Evolutionary conservation across 1,140 invertebrate species (phyloP).

Genomic region (Oreohelix idahoensis): DNA sequence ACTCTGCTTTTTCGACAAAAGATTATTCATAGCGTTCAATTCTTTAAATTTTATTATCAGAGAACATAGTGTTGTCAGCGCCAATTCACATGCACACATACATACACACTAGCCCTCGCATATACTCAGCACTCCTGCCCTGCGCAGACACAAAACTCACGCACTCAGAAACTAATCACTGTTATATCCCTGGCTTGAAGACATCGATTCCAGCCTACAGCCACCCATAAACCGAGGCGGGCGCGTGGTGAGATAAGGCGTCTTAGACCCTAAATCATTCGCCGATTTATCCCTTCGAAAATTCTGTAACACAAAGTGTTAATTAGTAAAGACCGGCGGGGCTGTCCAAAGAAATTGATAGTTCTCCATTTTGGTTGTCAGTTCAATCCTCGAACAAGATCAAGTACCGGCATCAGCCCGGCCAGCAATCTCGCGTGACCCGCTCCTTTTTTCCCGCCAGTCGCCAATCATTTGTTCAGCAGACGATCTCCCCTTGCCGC

Average conservation of each 20-base stretch:
- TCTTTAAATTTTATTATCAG: no score
- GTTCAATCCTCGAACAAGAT: slow-evolving; percentile 11
- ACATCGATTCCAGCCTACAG: neutral
- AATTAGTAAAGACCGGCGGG: slow-evolving; percentile 11
- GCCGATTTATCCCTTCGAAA: neutral
- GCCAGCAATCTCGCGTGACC: slow-evolving; percentile 16
- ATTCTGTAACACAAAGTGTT: slow-evolving; percentile 1
- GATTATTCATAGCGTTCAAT: no score
- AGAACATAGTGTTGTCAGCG: no score
- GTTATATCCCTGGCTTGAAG: neutral
- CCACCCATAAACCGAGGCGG: neutral
- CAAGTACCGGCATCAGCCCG: neutral
- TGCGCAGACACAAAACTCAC: neutral
- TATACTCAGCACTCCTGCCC: no score
- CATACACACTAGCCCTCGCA: no score
- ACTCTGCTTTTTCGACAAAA: no score
- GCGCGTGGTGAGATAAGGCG: neutral
- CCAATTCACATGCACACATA: no score
- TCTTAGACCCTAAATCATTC: slow-evolving; percentile 3
- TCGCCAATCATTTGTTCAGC: neutral
- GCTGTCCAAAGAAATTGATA: slow-evolving; percentile 1
- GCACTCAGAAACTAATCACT: neutral
- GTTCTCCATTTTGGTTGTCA: slow-evolving; percentile 12
- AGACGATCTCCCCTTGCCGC: neutral
- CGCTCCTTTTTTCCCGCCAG: neutral